These are phyloP conservation scores for Hirtodrosophila histrioides DNA, from an alignment of 2,888 invertebrate genomes.

Conservation along the genomic window DNA sequence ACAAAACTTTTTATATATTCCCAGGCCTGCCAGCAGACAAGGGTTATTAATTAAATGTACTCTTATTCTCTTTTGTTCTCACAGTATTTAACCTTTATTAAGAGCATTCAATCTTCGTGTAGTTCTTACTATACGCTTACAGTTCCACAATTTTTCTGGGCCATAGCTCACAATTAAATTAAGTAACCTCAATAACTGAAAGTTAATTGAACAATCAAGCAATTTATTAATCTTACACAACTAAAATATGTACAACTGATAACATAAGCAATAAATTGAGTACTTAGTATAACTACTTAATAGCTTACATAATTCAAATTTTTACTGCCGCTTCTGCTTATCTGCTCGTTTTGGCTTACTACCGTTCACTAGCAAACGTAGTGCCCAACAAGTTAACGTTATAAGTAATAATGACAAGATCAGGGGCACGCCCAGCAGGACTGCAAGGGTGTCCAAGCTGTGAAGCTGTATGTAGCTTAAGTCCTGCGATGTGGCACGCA, in stretches of 20 bases:
- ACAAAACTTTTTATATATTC: no score
- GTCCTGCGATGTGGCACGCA: conserved; percentile 57
- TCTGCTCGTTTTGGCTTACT: conserved; percentile 3
- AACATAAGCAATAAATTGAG: background rate
- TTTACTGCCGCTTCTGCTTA: conserved; percentile 44
- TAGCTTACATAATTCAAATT: background rate
- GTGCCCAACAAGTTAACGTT: conserved; percentile 9
- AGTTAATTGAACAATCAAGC: background rate
- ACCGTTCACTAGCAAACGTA: background rate
- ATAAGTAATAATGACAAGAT: conserved; percentile 1
- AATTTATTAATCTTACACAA: background rate
- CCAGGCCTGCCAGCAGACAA: no score
- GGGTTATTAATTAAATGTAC: no score
- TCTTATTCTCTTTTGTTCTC: no score
- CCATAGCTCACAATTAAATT: no score
- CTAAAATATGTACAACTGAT: background rate
- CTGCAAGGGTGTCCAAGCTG: conserved; percentile 70
- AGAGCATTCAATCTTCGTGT: no score
- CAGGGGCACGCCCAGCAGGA: conserved; percentile 54
- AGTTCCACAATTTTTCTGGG: no score
- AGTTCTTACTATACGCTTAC: no score
- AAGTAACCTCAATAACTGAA: background rate
- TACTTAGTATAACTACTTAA: background rate
- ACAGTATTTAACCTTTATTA: no score
- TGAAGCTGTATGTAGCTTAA: conserved; percentile 66